These are phyloP conservation scores for Irena cyanogastra DNA, from an alignment of 2,113 vertebrate genomes.

Conservation along the genomic window DNA sequence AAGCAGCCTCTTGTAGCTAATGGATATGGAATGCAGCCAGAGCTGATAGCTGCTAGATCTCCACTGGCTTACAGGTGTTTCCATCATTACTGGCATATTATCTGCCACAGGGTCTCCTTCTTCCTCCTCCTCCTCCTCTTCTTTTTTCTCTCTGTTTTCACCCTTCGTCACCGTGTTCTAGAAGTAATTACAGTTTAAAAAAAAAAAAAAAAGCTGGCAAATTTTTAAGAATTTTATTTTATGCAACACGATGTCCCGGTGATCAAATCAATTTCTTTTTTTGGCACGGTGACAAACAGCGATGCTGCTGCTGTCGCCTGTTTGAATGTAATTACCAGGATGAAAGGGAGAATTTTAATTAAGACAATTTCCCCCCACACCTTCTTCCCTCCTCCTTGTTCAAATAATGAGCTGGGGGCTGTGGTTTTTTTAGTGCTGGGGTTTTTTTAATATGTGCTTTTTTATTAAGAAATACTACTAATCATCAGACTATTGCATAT, in stretches of 20 bases:
- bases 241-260: constrained; percentile 59
- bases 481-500: constrained; percentile 12
- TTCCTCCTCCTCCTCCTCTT: neutral
- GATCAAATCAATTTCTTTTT: constrained; percentile 65
- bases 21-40: constrained; percentile 70
- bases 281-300: constrained; percentile 66
- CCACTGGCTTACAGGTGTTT: constrained; percentile 70
- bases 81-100: constrained; percentile 53
- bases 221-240: constrained; percentile 53
- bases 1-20: constrained; percentile 62
- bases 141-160: neutral
- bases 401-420: constrained; percentile 41
- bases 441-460: neutral
- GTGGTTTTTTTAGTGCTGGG: neutral
- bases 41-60: constrained; percentile 66
- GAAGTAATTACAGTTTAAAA: constrained; percentile 57
- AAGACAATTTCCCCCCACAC: constrained; percentile 70
- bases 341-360: constrained; percentile 79
- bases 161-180: constrained; percentile 19
- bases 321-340: constrained; percentile 76
- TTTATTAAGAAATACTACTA: constrained; percentile 38
- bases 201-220: constrained; percentile 3
- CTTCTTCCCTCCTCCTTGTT: constrained; percentile 51
- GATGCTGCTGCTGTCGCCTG: constrained; percentile 64
- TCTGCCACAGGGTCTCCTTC: constrained; percentile 33